phyloP scores from a whole-genome alignment of 2,888 invertebrate species.

The Lasioglossum zephyrum region DNA sequence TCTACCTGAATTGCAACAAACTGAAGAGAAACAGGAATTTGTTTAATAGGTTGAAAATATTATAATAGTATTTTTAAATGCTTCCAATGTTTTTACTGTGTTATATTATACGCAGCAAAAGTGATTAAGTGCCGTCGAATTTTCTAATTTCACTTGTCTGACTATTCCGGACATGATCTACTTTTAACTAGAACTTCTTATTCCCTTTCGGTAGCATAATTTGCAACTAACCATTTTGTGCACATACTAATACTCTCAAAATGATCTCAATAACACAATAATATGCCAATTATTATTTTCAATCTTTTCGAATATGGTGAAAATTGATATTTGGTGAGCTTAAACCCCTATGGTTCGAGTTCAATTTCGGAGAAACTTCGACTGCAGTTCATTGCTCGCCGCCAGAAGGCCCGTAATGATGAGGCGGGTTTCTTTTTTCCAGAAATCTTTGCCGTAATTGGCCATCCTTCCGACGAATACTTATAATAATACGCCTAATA shows the following conservation, averaged over 20 bases:
- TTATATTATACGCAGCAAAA: too few species aligned
- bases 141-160: neutral
- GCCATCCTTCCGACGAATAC: conserved; percentile 56
- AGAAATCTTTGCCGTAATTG: conserved; percentile 62
- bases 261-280: neutral
- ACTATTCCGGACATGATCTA: neutral
- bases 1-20: too few species aligned
- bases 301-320: neutral
- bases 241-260: neutral
- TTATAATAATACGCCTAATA: conserved; percentile 69
- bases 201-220: neutral
- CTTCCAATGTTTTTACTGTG: too few species aligned
- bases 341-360: conserved; percentile 18
- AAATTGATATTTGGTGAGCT: neutral
- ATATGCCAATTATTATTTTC: neutral
- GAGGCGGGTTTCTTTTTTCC: conserved; percentile 55
- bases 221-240: too few species aligned
- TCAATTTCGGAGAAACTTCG: conserved; percentile 50
- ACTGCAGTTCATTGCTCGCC: conserved; percentile 35
- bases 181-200: neutral
- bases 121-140: neutral
- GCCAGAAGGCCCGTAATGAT: conserved; percentile 52
- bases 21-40: too few species aligned
- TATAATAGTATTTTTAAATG: too few species aligned
- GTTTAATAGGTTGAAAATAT: too few species aligned